These are phyloP conservation scores for Notamacropus eugenii DNA, from an alignment of 2,797 vertebrate species.

Conservation along the genomic window DNA sequence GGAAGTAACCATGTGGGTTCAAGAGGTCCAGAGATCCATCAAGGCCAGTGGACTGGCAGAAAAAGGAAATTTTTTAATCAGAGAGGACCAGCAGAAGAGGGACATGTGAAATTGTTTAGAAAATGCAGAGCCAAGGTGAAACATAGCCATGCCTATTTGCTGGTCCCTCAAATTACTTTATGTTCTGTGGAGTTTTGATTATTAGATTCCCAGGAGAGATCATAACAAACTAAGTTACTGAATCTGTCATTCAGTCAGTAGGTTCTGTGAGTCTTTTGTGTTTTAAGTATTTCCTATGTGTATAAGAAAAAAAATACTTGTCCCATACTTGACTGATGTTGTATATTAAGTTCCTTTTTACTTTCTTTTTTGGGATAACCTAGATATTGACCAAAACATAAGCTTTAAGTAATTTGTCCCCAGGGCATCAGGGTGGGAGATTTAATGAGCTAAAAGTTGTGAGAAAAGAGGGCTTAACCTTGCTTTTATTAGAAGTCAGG, in stretches of 20 bases:
- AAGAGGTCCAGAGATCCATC: neutral
- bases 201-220: neutral
- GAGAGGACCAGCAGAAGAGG: neutral
- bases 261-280: neutral
- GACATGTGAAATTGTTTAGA: neutral
- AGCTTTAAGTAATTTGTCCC: neutral
- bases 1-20: too few species aligned
- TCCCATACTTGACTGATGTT: neutral
- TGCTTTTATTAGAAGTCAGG: neutral
- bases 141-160: neutral
- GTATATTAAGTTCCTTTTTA: neutral
- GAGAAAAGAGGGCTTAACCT: neutral
- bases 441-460: neutral
- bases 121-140: neutral
- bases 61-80: neutral
- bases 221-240: neutral
- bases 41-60: neutral
- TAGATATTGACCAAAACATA: neutral
- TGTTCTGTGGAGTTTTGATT: neutral
- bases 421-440: neutral
- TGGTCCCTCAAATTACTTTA: neutral
- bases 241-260: neutral
- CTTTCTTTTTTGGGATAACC: neutral
- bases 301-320: neutral
- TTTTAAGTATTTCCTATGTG: neutral